Evolutionary conservation across 1,140 invertebrate species (phyloP).

Genomic region (Uloborus diversus): DNA sequence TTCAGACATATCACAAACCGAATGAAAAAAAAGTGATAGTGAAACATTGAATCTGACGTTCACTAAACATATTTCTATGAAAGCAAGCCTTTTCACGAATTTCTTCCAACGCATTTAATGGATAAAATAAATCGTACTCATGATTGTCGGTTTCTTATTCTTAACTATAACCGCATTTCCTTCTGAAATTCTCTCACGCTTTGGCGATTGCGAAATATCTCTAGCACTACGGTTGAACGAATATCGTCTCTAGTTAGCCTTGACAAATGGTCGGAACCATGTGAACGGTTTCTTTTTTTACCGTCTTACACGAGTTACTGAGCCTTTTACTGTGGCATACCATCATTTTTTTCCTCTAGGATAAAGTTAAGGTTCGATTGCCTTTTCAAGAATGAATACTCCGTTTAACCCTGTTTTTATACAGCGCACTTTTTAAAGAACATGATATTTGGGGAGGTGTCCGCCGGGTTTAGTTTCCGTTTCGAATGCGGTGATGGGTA

Average conservation of each 20-base stretch:
- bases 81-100: no score
- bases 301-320: conserved; percentile 29
- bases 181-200: conserved; percentile 36
- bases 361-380: conserved; percentile 12
- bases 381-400: conserved; percentile 17
- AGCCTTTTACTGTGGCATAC: conserved; percentile 14
- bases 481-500: neutral
- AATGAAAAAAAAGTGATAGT: no score
- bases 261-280: conserved; percentile 42
- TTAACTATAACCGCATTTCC: conserved; percentile 37
- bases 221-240: conserved; percentile 6
- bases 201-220: conserved; percentile 44
- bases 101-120: conserved; percentile 18
- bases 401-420: conserved; percentile 26
- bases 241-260: conserved; percentile 46
- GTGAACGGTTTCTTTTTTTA: conserved; percentile 19
- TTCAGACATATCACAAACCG: no score
- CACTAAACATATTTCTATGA: no score
- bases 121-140: conserved; percentile 17
- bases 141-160: neutral
- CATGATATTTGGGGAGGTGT: neutral
- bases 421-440: conserved; percentile 20
- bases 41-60: no score
- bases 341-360: conserved; percentile 19
- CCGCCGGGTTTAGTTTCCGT: neutral